phyloP scores from a whole-genome alignment of 2,797 vertebrate genomes.

The Acanthornis magna region DNA sequence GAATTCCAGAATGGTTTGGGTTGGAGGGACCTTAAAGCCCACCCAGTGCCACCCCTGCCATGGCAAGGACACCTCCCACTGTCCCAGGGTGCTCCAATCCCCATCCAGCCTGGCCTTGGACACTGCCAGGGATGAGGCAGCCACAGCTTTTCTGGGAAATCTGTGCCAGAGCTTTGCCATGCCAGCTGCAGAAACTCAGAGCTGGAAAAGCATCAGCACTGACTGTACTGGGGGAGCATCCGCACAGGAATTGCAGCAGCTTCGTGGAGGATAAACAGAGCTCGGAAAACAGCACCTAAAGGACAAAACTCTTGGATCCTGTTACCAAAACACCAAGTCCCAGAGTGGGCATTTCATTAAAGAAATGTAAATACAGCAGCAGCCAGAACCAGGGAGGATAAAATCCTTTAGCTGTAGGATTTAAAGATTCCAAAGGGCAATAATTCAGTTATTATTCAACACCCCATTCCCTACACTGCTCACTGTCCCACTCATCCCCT shows the following conservation, averaged over 20 bases:
- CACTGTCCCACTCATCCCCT: accelerated
- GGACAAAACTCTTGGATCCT: background rate
- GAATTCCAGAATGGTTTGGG: background rate
- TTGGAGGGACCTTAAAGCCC: background rate
- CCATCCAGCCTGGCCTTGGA: background rate
- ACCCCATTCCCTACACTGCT: accelerated
- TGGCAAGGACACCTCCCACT: background rate
- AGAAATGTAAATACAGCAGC: background rate
- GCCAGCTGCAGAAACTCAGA: background rate
- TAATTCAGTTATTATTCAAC: accelerated
- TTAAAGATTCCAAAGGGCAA: background rate
- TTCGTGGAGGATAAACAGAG: accelerated
- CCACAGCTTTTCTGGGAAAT: background rate
- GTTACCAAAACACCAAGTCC: accelerated
- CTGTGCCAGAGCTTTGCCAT: background rate
- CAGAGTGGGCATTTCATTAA: accelerated
- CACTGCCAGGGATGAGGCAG: background rate
- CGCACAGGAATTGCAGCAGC: background rate
- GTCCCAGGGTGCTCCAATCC: background rate
- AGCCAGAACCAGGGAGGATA: background rate
- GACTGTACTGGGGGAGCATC: accelerated
- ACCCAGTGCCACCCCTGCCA: background rate
- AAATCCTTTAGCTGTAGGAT: accelerated
- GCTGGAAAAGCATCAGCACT: background rate
- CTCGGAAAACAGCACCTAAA: background rate